Percentiles rank a stretch among this genome's conserved stretches.
phyloP scores from a whole-genome alignment of 2,797 vertebrate species.

The Eulemur rubriventer region DNA sequence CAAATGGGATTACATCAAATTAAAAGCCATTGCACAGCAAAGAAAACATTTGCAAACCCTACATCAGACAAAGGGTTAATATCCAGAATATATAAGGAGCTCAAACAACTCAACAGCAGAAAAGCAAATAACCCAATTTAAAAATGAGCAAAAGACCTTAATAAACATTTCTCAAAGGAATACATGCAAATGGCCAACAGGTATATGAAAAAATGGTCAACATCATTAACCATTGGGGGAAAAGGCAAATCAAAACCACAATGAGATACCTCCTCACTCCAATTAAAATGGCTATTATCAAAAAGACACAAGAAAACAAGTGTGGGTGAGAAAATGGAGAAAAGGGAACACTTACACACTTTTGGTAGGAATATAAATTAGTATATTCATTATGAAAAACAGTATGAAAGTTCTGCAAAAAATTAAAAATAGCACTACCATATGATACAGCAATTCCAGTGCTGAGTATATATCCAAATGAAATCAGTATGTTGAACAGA shows the following conservation, averaged over 20 bases:
- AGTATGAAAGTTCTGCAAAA: neutral
- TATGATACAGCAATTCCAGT: neutral
- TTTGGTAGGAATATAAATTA: neutral
- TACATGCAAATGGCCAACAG: neutral
- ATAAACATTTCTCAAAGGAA: neutral
- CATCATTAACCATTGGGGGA: neutral
- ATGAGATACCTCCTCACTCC: neutral
- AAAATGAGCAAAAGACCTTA: neutral
- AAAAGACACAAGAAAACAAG: neutral
- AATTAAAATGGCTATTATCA: neutral
- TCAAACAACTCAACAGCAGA: neutral
- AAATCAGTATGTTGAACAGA: neutral
- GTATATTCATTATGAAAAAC: neutral
- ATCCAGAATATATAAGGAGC: neutral
- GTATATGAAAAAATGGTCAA: neutral
- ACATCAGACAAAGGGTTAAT: neutral
- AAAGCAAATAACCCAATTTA: neutral
- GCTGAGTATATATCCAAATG: neutral
- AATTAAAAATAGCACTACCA: neutral
- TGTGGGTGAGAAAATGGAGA: neutral
- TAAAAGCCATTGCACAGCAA: neutral
- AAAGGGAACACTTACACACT: neutral
- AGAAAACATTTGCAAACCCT: neutral
- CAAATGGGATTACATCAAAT: neutral
- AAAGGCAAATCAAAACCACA: neutral